A percentile compares a stretch with the other conserved stretches of the same genome.
Evolutionary conservation across 2,797 vertebrate species (phyloP).

Genomic region (Mallotus villosus): DNA sequence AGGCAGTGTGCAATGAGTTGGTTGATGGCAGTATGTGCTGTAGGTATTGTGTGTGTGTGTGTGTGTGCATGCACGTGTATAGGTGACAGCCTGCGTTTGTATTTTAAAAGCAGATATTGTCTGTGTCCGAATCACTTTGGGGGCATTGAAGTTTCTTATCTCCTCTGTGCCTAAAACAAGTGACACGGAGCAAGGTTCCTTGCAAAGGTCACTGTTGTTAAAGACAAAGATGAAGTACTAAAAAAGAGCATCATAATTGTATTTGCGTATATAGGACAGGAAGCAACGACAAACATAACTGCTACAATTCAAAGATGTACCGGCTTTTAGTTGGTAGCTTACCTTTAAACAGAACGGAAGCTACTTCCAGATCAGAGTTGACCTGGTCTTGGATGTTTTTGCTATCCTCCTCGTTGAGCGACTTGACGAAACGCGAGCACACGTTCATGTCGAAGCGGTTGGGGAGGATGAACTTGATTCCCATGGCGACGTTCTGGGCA

Average conservation of each 20-base stretch:
- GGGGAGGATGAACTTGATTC: conserved; percentile 96
- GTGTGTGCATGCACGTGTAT: too few relatives aligned
- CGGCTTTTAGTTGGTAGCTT: not conserved
- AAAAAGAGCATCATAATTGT: too few relatives aligned
- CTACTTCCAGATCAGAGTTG: conserved; percentile 98
- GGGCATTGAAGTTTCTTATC: not conserved
- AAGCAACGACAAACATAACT: too few relatives aligned
- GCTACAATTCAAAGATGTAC: not conserved
- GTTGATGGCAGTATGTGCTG: too few relatives aligned
- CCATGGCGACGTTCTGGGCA: conserved; percentile 89
- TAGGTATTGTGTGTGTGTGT: too few relatives aligned
- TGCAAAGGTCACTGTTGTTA: not conserved
- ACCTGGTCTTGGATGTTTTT: conserved; percentile 99
- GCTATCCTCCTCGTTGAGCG: conserved; percentile 96
- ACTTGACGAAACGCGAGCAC: conserved; percentile 97
- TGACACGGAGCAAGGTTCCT: not conserved
- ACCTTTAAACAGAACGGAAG: conserved; percentile 99
- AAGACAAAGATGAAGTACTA: too few relatives aligned
- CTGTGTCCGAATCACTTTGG: not conserved
- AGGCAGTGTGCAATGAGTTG: too few relatives aligned
- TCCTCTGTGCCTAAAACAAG: not conserved
- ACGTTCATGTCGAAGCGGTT: conserved; percentile 99
- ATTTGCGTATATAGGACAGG: too few relatives aligned
- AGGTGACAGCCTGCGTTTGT: too few relatives aligned
- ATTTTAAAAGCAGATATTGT: too few relatives aligned